A percentile compares a stretch with the other conserved stretches of the same genome.
Conservation (phyloP, 2,113 vertebrate genomes). For the Xenotilapia leptura region DNA sequence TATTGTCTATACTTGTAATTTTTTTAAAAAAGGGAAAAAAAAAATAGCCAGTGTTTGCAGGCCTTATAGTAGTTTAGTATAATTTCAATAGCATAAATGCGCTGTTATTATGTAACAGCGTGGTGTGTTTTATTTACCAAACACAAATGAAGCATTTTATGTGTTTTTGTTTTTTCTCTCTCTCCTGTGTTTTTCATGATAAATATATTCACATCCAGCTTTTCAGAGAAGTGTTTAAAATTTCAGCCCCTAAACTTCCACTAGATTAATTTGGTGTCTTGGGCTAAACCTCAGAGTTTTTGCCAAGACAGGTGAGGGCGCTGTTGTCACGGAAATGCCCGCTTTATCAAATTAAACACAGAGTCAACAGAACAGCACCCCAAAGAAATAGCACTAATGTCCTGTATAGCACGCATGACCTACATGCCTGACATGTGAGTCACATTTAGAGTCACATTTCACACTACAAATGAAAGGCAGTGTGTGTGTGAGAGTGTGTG, state of each 20-base stretch:
- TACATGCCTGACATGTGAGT: conserved; percentile 9
- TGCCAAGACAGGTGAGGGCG: conserved; percentile 18
- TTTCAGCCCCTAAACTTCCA: not conserved
- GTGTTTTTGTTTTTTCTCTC: not conserved
- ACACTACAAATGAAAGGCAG: not conserved
- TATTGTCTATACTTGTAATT: not conserved
- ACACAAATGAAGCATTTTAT: not conserved
- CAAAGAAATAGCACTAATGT: not conserved
- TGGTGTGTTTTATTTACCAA: not conserved
- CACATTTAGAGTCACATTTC: conserved; percentile 12
- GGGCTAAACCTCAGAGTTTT: not conserved
- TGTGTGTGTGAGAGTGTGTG: not conserved
- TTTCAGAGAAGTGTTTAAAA: not conserved
- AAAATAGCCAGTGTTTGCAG: not conserved
- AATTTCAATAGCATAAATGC: not conserved
- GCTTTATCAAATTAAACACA: not conserved
- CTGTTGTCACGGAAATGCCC: conserved; percentile 4
- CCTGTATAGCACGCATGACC: not conserved
- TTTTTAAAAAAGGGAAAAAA: accelerated
- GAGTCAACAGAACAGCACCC: not conserved
- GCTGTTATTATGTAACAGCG: not conserved
- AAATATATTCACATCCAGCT: not conserved
- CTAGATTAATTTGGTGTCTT: not conserved
- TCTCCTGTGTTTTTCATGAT: not conserved
- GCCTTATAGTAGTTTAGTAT: not conserved